Percentiles rank a stretch among this genome's conserved stretches.
Conservation (phyloP, 2,888 invertebrate genomes). For the Scaptomyza tumidula region DNA sequence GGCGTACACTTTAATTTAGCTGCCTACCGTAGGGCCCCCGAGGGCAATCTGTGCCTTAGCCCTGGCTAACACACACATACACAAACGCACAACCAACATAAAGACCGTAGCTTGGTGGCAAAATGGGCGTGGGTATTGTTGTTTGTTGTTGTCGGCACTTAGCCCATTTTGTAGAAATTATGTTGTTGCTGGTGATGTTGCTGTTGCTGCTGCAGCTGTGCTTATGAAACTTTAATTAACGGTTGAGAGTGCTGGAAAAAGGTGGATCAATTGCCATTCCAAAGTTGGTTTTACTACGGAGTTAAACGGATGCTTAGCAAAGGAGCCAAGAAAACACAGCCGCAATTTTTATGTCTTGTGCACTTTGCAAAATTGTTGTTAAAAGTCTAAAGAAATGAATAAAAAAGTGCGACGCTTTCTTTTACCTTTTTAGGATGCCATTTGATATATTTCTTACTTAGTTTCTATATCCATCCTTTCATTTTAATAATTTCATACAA, state of each 20-base stretch:
- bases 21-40: conserved; percentile 51
- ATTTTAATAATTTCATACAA: no score
- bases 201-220: conserved; percentile 22
- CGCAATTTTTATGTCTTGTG: neutral
- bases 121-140: conserved; percentile 65
- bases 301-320: neutral
- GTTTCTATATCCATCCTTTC: no score
- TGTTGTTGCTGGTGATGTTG: conserved; percentile 40
- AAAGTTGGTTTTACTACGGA: neutral
- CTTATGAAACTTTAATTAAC: conserved; percentile 3
- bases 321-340: neutral
- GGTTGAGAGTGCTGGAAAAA: neutral
- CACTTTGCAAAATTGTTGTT: neutral
- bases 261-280: neutral
- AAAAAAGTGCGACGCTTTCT: no score
- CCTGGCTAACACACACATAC: conserved; percentile 13
- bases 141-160: conserved; percentile 28
- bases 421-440: no score
- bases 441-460: no score
- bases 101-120: conserved; percentile 39
- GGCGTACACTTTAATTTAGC: conserved; percentile 72
- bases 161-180: conserved; percentile 48
- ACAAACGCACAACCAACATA: neutral
- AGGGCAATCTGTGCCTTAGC: conserved; percentile 13
- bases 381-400: no score